Evolutionary conservation across 2,113 vertebrate genomes (phyloP), one percentile per base, ranked within the genome.

Genomic region (Microcebus jonahi): DNA sequence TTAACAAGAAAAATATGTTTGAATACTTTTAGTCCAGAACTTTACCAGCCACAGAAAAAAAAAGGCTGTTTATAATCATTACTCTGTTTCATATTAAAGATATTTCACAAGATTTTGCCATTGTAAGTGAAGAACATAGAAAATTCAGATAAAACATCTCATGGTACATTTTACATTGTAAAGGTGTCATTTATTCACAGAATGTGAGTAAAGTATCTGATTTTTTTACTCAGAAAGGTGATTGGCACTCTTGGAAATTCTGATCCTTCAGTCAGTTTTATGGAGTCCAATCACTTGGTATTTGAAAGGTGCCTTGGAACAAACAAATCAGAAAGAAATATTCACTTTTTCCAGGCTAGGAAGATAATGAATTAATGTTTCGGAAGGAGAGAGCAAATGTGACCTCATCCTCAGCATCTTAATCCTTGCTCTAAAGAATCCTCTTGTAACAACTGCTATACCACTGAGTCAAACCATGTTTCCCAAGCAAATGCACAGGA

Each of bases 1-100:
- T 55, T 90, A 92, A 76, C 29, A 59, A 94, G 70, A 95, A 94
- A 96, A 81, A 36, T 53, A 88, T 73, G 29, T 70, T 90, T 79
- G 42, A 90, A 75, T 95, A 77, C 23, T 91, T 92, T 91, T 57
- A 95, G 55, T 68, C 11, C 39, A 86, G 12, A 90, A 89, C 29
- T 94, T 90, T 39, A 90, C 25, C 76, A 94, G 39, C 5, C 53
- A 90, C 6, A 55, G 31, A 31, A 14, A 61, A 18, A 50, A 86
- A 57, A 76, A 70, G 15, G 34, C 11, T 48, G 2, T 45, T 94
- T 76, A 82, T 48, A 91, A 67, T 88, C 34, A 76, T 39, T 89
- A 70, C 59, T 82, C 36, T 75, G 23, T 61, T 76, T 68, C n/a
- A 85, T 55, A 71, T 63, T 83, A 86, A 94, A 96, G 57, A 39